phyloP scores from a whole-genome alignment of 2,113 vertebrate genomes.

The Tupaia chinensis region DNA sequence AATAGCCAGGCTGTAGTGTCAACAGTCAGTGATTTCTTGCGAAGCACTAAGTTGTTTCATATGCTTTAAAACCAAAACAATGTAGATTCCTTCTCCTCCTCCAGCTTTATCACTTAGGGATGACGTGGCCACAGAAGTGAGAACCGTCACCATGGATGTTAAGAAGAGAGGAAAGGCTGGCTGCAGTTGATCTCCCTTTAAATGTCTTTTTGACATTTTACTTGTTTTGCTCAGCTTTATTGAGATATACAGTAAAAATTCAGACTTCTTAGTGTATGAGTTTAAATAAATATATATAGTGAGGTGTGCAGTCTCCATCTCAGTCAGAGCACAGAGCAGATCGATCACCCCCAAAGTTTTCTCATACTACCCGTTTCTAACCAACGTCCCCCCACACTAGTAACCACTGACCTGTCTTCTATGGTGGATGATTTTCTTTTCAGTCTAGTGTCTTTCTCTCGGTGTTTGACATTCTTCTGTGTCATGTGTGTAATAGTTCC shows the following conservation, averaged over 20 bases:
- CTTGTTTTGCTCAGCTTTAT: slow-evolving; percentile 26
- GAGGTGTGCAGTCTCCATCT: background rate
- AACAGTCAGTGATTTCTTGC: slow-evolving; percentile 14
- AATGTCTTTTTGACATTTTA: background rate
- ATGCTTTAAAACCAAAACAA: slow-evolving; percentile 56
- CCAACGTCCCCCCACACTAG: background rate
- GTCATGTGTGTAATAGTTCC: background rate
- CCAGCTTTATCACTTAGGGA: slow-evolving; percentile 20
- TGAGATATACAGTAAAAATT: slow-evolving; percentile 9
- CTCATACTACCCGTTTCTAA: background rate
- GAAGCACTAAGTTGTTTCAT: slow-evolving; percentile 33
- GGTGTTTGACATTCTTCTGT: slow-evolving; percentile 4
- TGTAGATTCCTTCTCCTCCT: background rate
- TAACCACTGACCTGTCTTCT: background rate
- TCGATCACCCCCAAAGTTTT: background rate
- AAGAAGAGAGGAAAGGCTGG: slow-evolving; percentile 15
- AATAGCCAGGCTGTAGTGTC: slow-evolving; percentile 33
- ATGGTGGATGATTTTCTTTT: background rate
- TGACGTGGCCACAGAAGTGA: background rate
- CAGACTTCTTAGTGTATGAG: background rate
- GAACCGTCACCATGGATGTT: background rate
- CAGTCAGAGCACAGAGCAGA: background rate
- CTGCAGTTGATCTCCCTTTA: background rate
- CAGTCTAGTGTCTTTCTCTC: slow-evolving; percentile 13
- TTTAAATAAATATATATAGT: slow-evolving; percentile 42